A percentile compares a stretch with the other conserved stretches of the same genome.
phyloP scores from a whole-genome alignment of 2,888 invertebrate species.

The Deroplatys truncata region DNA sequence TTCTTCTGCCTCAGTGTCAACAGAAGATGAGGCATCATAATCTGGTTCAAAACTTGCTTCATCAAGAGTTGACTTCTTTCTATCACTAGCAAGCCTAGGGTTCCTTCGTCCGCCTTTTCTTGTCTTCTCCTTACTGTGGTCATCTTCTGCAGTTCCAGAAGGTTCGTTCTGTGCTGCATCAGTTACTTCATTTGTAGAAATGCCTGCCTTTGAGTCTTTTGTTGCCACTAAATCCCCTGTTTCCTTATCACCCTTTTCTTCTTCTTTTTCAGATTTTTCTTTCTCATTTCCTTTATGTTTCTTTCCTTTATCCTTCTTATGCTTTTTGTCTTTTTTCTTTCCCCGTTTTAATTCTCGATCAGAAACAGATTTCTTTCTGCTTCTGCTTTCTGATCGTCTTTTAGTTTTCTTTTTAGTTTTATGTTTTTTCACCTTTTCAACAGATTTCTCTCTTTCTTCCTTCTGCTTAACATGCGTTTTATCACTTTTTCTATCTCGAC shows the following conservation, averaged over 20 bases:
- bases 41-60: conserved; percentile 73
- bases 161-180: conserved; percentile 28
- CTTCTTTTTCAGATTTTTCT: conserved; percentile 34
- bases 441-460: conserved; percentile 34
- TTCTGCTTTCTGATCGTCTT: conserved; percentile 28
- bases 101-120: conserved; percentile 29
- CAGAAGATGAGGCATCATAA: conserved; percentile 62
- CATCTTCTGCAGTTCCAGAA: conserved; percentile 35
- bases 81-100: conserved; percentile 42
- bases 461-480: conserved; percentile 37
- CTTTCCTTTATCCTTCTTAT: conserved; percentile 27
- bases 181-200: conserved; percentile 17
- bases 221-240: conserved; percentile 19
- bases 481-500: conserved; percentile 42
- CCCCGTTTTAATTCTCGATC: conserved; percentile 23
- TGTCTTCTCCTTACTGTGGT: conserved; percentile 33
- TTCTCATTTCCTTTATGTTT: conserved; percentile 36
- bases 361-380: conserved; percentile 22
- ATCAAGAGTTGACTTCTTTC: conserved; percentile 64
- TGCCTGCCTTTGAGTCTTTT: conserved; percentile 27
- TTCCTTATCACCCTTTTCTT: conserved; percentile 10
- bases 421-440: conserved; percentile 35
- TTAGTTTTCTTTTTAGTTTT: conserved; percentile 30
- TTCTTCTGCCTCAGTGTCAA: conserved; percentile 55
- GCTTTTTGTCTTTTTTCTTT: conserved; percentile 30